A percentile compares a stretch with the other conserved stretches of the same genome.
These are phyloP conservation scores for Cybosia mesomella DNA, from an alignment of 2,888 invertebrate genomes.

Conservation along the genomic window DNA sequence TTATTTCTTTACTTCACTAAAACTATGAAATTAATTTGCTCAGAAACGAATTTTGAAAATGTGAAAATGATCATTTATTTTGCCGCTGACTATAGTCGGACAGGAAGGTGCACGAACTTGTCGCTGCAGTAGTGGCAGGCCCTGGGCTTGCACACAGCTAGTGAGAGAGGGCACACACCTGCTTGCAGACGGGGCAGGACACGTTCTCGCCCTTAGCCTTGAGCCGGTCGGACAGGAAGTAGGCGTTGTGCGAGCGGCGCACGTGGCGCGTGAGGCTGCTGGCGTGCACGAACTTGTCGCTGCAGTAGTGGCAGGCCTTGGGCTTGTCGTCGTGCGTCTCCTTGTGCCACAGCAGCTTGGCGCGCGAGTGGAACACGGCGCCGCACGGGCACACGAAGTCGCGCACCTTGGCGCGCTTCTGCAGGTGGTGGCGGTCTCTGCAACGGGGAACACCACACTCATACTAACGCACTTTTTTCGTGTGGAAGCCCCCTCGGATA, in stretches of 20 bases:
- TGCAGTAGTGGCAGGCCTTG: constrained; percentile 94
- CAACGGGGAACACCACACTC: background rate
- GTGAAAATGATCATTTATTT: too few relatives aligned
- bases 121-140: constrained; percentile 95
- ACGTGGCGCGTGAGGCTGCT: constrained; percentile 94
- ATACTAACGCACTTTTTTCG: too few relatives aligned
- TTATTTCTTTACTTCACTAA: too few relatives aligned
- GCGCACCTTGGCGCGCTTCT: constrained; percentile 89
- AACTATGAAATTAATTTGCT: too few relatives aligned
- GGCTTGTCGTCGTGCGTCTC: constrained; percentile 94
- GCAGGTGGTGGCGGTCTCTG: constrained; percentile 91
- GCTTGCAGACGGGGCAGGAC: constrained; percentile 92
- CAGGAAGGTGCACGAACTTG: constrained; percentile 94
- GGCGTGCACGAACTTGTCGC: constrained; percentile 94
- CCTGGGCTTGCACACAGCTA: constrained; percentile 87
- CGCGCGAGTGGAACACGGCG: constrained; percentile 93
- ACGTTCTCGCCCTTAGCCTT: constrained; percentile 87
- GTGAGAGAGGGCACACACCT: constrained; percentile 54
- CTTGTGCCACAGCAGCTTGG: constrained; percentile 94
- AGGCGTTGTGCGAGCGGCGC: constrained; percentile 92
- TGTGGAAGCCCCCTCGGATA: too few relatives aligned
- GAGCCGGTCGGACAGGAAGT: constrained; percentile 89
- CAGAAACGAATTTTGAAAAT: too few relatives aligned
- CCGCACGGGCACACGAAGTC: constrained; percentile 93
- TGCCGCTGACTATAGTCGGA: too few relatives aligned